Conservation (phyloP, 1,140 invertebrate genomes). For the Polyergus mexicanus region DNA sequence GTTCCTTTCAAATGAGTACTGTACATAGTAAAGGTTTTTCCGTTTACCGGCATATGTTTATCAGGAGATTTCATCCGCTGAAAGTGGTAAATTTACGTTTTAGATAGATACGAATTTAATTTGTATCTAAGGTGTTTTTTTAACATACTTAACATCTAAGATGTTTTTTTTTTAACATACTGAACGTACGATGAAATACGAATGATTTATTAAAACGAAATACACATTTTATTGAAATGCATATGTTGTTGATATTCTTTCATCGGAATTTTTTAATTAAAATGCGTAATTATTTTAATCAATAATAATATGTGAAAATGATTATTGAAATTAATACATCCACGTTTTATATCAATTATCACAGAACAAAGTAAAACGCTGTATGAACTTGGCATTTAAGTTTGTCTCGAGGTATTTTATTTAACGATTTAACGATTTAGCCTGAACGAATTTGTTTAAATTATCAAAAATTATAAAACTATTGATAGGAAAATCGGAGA, state of each 20-base stretch:
- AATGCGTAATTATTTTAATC: not conserved
- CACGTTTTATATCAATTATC: too few relatives aligned
- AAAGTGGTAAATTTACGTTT: not conserved
- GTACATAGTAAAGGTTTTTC: conserved; percentile 13
- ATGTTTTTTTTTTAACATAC: not conserved
- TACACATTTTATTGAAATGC: not conserved
- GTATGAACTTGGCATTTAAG: too few relatives aligned
- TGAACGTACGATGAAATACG: not conserved
- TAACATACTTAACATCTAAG: not conserved
- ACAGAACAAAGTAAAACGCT: too few relatives aligned
- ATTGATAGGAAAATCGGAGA: too few relatives aligned
- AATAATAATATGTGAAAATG: too few relatives aligned
- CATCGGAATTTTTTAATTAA: too few relatives aligned
- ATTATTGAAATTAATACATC: too few relatives aligned
- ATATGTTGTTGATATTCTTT: not conserved
- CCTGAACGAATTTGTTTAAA: too few relatives aligned
- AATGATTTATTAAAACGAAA: not conserved
- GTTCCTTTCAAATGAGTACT: conserved; percentile 35
- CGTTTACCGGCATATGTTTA: conserved; percentile 35
- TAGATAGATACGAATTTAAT: conserved; percentile 35
- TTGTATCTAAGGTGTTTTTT: not conserved
- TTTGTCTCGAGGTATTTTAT: too few relatives aligned
- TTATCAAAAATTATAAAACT: too few relatives aligned
- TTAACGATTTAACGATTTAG: too few relatives aligned
- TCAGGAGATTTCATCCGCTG: conserved; percentile 1